phyloP scores from a whole-genome alignment of 2,888 invertebrate genomes.

The Lasioglossum leucozonium region DNA sequence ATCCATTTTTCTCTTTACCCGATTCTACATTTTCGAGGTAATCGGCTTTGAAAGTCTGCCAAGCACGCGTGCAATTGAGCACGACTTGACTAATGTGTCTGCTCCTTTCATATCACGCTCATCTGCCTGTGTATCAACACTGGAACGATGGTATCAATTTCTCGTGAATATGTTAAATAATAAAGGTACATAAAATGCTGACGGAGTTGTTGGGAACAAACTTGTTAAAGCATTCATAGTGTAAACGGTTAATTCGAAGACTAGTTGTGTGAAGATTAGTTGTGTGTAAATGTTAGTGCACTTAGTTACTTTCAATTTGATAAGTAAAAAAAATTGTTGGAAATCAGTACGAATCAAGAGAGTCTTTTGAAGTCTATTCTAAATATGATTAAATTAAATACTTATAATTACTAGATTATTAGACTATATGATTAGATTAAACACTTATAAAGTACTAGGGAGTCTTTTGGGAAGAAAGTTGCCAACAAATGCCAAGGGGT shows the following conservation, averaged over 20 bases:
- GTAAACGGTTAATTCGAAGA: too few species aligned
- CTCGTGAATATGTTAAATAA: not conserved
- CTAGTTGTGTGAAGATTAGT: too few species aligned
- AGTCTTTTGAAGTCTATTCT: not conserved
- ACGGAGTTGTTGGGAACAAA: too few species aligned
- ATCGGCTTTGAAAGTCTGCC: constrained; percentile 29
- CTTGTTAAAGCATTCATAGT: too few species aligned
- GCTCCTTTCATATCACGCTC: not conserved
- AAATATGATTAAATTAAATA: too few species aligned
- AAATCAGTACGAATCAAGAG: not conserved
- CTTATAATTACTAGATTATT: too few species aligned
- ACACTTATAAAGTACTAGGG: too few species aligned
- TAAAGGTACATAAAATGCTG: too few species aligned
- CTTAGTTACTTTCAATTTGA: too few species aligned
- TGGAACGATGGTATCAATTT: not conserved
- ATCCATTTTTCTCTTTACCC: not conserved
- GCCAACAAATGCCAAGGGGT: not conserved
- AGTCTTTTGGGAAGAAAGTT: not conserved
- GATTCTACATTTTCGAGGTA: not conserved
- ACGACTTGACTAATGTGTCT: constrained; percentile 3
- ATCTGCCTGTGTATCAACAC: not conserved
- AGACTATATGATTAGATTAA: too few species aligned
- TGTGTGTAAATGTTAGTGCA: too few species aligned
- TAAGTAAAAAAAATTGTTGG: not conserved
- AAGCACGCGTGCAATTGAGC: constrained; percentile 17